A percentile compares a stretch with the other conserved stretches of the same genome.
These are phyloP conservation scores for Sesia bembeciformis DNA, from an alignment of 2,888 invertebrate species.

Conservation along the genomic window DNA sequence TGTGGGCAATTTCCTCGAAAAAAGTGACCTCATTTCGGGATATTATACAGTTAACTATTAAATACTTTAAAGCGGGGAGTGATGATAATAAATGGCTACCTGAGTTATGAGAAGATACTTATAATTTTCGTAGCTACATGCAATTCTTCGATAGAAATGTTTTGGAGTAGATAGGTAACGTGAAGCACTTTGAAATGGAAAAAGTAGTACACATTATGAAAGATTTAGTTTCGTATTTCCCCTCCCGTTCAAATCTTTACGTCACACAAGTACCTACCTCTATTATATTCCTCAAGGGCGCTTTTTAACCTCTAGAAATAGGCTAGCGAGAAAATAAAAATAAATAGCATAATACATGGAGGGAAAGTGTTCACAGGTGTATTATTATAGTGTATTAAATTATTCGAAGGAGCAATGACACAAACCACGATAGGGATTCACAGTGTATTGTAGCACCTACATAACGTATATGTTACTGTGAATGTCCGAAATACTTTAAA, in stretches of 20 bases:
- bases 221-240: background rate
- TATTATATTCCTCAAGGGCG: background rate
- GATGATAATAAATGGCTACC: conserved; percentile 1
- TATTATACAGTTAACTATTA: conserved; percentile 19
- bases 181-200: background rate
- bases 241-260: background rate
- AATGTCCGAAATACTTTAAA: no score
- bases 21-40: conserved; percentile 20
- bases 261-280: background rate
- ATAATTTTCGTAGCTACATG: no score
- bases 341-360: background rate
- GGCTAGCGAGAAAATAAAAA: background rate
- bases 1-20: conserved; percentile 17
- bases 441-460: no score
- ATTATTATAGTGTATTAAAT: background rate
- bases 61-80: conserved; percentile 7
- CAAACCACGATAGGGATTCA: no score
- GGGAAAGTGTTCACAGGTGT: background rate
- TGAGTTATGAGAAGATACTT: background rate
- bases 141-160: no score
- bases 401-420: no score
- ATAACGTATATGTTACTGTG: no score
- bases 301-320: background rate
- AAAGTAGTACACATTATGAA: background rate
- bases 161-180: background rate